Percentiles rank a stretch among this genome's conserved stretches.
Conservation (phyloP, 53 echinoderm and acorn worm genomes). For the Temnopleurus reevesii region DNA sequence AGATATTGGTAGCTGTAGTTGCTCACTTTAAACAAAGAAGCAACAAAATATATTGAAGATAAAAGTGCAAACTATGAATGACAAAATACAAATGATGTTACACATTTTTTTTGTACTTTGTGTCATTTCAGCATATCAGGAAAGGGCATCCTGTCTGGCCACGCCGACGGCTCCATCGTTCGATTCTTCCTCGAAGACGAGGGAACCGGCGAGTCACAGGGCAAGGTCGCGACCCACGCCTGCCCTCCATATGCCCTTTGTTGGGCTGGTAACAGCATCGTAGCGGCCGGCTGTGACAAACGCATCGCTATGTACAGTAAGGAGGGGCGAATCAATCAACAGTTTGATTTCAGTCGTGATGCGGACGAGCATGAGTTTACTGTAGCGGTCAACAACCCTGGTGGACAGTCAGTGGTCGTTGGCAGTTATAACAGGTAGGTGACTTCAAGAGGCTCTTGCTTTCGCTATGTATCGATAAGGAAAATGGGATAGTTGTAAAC, state of each 20-base stretch:
- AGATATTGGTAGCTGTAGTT: too few relatives aligned
- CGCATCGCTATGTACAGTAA: conserved; percentile 83
- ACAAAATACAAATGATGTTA: not conserved
- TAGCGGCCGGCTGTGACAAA: conserved; percentile 96
- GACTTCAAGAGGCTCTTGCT: too few relatives aligned
- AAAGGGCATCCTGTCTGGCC: conserved; percentile 94
- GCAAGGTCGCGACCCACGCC: conserved; percentile 84
- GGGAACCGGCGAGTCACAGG: conserved; percentile 95
- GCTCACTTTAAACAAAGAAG: too few relatives aligned
- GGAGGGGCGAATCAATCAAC: conserved; percentile 86
- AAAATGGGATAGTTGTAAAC: too few relatives aligned
- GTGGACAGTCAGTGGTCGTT: conserved; percentile 94
- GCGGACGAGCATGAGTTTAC: conserved; percentile 98
- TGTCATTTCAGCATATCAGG: conserved; percentile 74
- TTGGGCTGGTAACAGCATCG: conserved; percentile 93
- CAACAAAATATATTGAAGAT: too few relatives aligned
- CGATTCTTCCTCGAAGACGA: conserved; percentile 99
- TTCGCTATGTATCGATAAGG: too few relatives aligned
- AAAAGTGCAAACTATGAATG: not conserved
- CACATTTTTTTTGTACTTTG: not conserved
- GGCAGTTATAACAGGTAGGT: conserved; percentile 96
- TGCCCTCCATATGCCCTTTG: conserved; percentile 94
- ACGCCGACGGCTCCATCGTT: conserved; percentile 94
- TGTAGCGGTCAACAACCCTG: conserved; percentile 94
- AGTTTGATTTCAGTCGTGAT: conserved; percentile 97